phyloP scores from a whole-genome alignment of 2,888 invertebrate genomes.

The Cylloceria caligata region DNA sequence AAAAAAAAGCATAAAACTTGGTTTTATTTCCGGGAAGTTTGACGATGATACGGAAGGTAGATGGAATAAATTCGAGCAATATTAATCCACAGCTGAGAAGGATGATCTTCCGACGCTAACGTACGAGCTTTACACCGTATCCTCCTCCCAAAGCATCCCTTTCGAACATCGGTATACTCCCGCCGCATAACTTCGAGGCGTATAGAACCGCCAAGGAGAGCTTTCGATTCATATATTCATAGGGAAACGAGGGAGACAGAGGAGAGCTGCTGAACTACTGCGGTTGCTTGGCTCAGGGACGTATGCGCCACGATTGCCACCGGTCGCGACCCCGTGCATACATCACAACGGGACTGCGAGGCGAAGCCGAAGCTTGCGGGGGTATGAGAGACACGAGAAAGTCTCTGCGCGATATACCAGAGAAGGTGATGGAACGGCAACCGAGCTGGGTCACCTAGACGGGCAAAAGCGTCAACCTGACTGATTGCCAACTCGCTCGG shows the following conservation, averaged over 20 bases:
- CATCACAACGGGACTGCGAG: constrained; percentile 75
- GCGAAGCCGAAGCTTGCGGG: constrained; percentile 45
- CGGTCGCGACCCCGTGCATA: constrained; percentile 83
- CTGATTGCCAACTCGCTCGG: constrained; percentile 82
- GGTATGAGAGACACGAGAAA: constrained; percentile 28
- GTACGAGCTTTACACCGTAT: constrained; percentile 74
- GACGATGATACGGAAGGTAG: constrained; percentile 8
- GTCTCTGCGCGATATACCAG: constrained; percentile 2
- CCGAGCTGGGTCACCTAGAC: constrained; percentile 78
- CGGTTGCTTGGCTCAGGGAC: constrained; percentile 68
- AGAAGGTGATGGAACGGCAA: constrained; percentile 82
- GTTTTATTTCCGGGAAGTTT: not conserved
- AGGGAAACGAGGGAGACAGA: constrained; percentile 68
- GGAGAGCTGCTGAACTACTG: constrained; percentile 58
- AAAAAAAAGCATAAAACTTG: too few relatives aligned
- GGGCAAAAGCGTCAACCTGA: constrained; percentile 79
- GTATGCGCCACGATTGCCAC: constrained; percentile 80
- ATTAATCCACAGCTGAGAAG: constrained; percentile 44
- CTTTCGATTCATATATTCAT: constrained; percentile 84
- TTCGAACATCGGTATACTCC: constrained; percentile 61
- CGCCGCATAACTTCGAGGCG: constrained; percentile 67
- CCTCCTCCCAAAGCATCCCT: constrained; percentile 55
- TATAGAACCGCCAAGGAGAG: constrained; percentile 40
- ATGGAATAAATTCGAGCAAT: constrained; percentile 38
- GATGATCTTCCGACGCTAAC: constrained; percentile 75